Evolutionary conservation across 1,140 invertebrate species (phyloP), one percentile per base, ranked within the genome.

Genomic region (Solenopsis fugax): DNA sequence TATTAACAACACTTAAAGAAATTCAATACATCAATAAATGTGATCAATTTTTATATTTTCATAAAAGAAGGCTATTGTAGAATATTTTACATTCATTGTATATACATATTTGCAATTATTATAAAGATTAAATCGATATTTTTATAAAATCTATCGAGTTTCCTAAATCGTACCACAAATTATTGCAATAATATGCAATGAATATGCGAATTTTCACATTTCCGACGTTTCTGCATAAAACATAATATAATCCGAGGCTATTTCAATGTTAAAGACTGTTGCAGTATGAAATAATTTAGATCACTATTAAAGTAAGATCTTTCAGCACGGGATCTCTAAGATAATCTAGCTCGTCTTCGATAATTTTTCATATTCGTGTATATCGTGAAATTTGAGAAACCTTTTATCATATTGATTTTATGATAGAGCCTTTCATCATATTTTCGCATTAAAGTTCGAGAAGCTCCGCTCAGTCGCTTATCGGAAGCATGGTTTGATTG

Each of bases 361-460:
- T 29, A 37, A 48, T 69, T 81, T 81, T 12, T 21, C 5, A n/a
- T 7, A 24, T 80, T 48, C 12, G 21, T n/a, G 62, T 21, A 71
- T 10, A 5, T 58, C 77, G 62, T 72, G 13, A 72, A 56, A n/a
- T 81, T 56, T 24, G 34, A n/a, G 21, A 4, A 58, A 77, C 1
- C 41, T 41, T 41, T 7, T 41, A 4, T 41, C 4, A 41, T 41
- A 29, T 29, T 2, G 29, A 29, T 29, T 29, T 0, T 29, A 29
- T 29, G 29, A 29, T 60, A 54, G 21, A 24, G 2, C 2, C 13
- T 67, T 37, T 2, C 29, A 2, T 6, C 16, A 0, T 34, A 29
- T n/a, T 65, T 78, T 67, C 12, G 21, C 24, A 71, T 72, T 81
- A 81, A 81, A 81, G 24, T 37, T 71, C 37, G 78, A 81, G 34